Evolutionary conservation across 1,140 invertebrate genomes (phyloP), one percentile per base, ranked within the genome.

Genomic region (Conus betulinus): DNA sequence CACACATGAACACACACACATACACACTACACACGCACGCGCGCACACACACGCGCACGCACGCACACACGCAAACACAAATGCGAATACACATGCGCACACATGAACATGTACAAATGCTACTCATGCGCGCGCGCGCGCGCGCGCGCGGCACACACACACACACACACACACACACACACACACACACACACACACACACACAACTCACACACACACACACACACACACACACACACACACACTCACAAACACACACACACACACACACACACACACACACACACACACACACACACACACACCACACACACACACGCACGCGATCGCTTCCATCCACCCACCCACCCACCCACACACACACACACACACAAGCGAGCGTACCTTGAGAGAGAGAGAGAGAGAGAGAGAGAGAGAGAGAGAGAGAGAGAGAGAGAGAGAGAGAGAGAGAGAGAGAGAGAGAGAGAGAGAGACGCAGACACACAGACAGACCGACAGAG

Each of bases 341-440:
- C 1, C 57, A 60, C 57, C 1, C 57, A 60, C 57, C 1, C 57
- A 60, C 57, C 1, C 57, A 60, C 57, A 60, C 57, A 60, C 57
- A 60, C 57, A 60, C 57, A 71, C 15, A n/a, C 67, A 71, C 67
- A n/a, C 67, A 71, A 13, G 20, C 23, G 20, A 13, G 7, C 67
- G 20, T 20, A 71, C 17, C 11, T 6, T 17, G 67, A 71, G 67
- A 23, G 67, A 71, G 67, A 23, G 67, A 71, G 67, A 71, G 67
- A 71, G 67, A 71, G 67, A 71, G 67, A 71, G 67, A 71, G 67
- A 71, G 67, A 71, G 67, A 71, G 67, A 71, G 67, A 71, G 17
- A n/a, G 23, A n/a, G 17, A 20, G 17, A 20, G 60, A 63, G 60
- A 63, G 60, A 63, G 60, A 63, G 60, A 63, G 60, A 63, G 60